These are phyloP conservation scores for Porites cylindrica DNA, from an alignment of 92 coral and sea anemone species.

Conservation along the genomic window DNA sequence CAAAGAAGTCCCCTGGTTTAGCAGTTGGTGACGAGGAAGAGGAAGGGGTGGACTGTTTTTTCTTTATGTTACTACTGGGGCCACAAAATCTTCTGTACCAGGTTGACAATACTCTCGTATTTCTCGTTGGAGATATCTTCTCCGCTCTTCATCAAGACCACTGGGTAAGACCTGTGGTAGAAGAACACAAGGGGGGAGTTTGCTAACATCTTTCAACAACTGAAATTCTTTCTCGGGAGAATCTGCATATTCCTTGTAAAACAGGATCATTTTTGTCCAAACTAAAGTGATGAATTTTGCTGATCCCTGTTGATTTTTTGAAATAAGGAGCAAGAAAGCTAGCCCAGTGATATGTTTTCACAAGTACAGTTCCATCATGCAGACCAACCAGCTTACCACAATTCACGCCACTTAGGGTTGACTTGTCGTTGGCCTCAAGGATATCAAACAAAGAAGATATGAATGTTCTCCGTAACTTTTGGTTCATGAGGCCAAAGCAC, in stretches of 20 bases:
- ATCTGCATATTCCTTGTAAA: slow-evolving; percentile 30
- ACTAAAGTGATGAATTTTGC: slow-evolving; percentile 54
- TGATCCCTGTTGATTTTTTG: slow-evolving; percentile 44
- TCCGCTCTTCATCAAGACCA: slow-evolving; percentile 39
- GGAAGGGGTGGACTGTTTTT: too few species aligned
- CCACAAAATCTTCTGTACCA: slow-evolving; percentile 50
- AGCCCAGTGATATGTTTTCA: slow-evolving; percentile 71
- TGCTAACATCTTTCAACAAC: not conserved
- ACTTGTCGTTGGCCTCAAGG: slow-evolving; percentile 46
- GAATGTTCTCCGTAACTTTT: slow-evolving; percentile 20
- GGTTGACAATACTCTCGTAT: slow-evolving; percentile 37
- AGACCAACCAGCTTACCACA: slow-evolving; percentile 60
- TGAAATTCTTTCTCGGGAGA: slow-evolving; percentile 41
- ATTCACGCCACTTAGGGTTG: slow-evolving; percentile 36
- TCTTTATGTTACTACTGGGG: too few species aligned
- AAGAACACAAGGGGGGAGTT: slow-evolving; percentile 20
- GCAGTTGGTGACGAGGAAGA: too few species aligned
- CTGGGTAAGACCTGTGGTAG: slow-evolving; percentile 4
- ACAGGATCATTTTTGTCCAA: slow-evolving; percentile 41
- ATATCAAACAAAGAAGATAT: slow-evolving; percentile 63
- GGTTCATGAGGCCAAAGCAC: slow-evolving; percentile 67
- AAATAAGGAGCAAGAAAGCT: slow-evolving; percentile 31
- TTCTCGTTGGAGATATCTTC: slow-evolving; percentile 35
- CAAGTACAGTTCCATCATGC: slow-evolving; percentile 64
- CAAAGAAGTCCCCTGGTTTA: too few species aligned